A percentile compares a stretch with the other conserved stretches of the same genome.
Evolutionary conservation across 2,888 invertebrate species (phyloP).

Genomic region (Eristalis intricaria): DNA sequence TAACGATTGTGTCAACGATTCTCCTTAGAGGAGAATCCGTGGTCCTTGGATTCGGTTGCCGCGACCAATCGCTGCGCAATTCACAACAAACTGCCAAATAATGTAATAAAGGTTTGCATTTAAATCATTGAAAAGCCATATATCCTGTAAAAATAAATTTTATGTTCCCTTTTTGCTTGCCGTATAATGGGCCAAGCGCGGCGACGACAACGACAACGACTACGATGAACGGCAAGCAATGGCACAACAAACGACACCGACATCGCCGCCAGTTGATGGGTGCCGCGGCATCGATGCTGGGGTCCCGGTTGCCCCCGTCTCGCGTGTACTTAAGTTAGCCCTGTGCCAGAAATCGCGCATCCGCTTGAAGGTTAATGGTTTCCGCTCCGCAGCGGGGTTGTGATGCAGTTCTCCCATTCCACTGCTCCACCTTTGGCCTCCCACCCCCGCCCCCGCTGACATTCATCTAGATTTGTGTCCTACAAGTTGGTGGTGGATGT

Average conservation of each 20-base stretch:
- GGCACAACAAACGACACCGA: neutral
- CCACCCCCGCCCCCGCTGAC: neutral
- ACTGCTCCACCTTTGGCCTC: too few species aligned
- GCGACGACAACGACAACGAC: neutral
- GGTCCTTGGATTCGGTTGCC: neutral
- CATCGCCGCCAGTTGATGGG: constrained; percentile 53
- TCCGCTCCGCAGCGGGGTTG: neutral
- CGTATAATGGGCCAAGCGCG: constrained; percentile 53
- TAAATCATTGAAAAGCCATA: constrained; percentile 72
- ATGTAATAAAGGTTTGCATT: constrained; percentile 71
- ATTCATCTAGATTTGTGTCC: constrained; percentile 35
- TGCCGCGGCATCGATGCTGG: neutral
- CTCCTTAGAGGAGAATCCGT: constrained; percentile 7
- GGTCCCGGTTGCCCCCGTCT: neutral
- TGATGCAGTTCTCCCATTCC: constrained; percentile 6
- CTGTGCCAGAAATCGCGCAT: constrained; percentile 43
- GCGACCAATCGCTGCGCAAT: constrained; percentile 34
- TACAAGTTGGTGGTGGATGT: constrained; percentile 68
- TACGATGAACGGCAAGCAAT: neutral
- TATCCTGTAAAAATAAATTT: constrained; percentile 69
- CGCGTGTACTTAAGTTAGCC: constrained; percentile 55
- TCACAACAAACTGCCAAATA: constrained; percentile 71
- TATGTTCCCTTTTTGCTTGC: constrained; percentile 51
- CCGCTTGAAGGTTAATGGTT: constrained; percentile 29
- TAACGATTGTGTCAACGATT: constrained; percentile 66